Evolutionary conservation across 2,888 invertebrate species (phyloP).

Genomic region (Megamerina dolium): DNA sequence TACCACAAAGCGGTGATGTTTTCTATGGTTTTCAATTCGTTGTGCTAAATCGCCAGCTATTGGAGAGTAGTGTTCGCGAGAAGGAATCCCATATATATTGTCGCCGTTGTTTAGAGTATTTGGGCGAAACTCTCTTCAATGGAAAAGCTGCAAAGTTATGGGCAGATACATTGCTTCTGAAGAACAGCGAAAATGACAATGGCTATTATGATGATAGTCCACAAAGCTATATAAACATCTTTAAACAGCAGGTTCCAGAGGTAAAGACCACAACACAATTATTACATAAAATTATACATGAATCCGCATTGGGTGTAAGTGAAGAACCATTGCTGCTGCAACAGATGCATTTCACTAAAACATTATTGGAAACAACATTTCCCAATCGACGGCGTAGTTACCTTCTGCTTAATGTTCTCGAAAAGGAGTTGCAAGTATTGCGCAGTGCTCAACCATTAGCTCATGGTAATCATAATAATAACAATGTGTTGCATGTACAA

Average conservation of each 20-base stretch:
- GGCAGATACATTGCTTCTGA: conserved; percentile 30
- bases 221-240: no score
- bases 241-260: no score
- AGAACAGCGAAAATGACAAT: conserved; percentile 1
- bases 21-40: conserved; percentile 42
- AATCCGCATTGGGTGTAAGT: conserved; percentile 16
- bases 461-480: conserved; percentile 21
- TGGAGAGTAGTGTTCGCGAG: conserved; percentile 16
- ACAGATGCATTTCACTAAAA: conserved; percentile 30
- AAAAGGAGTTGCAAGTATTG: conserved; percentile 35
- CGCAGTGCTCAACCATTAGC: conserved; percentile 17
- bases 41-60: conserved; percentile 24
- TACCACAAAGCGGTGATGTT: conserved; percentile 30
- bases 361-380: conserved; percentile 26
- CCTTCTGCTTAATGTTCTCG: conserved; percentile 40
- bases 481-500: conserved; percentile 20
- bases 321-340: conserved; percentile 17
- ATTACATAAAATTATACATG: conserved; percentile 24
- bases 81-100: conserved; percentile 33
- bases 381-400: conserved; percentile 31
- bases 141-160: conserved; percentile 36
- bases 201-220: not conserved
- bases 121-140: conserved; percentile 31
- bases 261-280: conserved; percentile 23
- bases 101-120: conserved; percentile 30